A percentile compares a stretch with the other conserved stretches of the same genome.
Conservation (phyloP, 2,113 vertebrate species). For the Leptobrachium leishanense region DNA sequence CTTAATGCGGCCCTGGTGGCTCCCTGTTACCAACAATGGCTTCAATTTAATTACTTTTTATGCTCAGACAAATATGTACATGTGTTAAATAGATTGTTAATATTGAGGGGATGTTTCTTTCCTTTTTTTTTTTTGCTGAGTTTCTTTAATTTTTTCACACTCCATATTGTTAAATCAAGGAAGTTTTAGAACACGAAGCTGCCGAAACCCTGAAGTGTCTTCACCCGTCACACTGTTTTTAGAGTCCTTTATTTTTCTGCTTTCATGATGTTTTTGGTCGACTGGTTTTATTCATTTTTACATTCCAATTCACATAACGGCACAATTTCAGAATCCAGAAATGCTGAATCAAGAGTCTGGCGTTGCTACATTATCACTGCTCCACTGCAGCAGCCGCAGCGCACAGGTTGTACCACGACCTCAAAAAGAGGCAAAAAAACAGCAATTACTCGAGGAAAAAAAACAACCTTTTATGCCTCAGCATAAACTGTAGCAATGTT, state of each 20-base stretch:
- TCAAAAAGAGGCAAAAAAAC: not conserved
- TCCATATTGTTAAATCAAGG: too few relatives aligned
- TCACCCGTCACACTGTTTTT: not conserved
- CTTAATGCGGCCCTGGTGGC: too few relatives aligned
- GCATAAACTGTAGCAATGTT: not conserved
- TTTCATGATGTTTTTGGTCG: not conserved
- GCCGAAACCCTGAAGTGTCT: not conserved
- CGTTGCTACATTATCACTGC: constrained; percentile 24
- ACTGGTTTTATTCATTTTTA: constrained; percentile 20
- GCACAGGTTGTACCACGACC: not conserved
- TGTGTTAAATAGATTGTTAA: too few relatives aligned
- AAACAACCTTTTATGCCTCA: not conserved
- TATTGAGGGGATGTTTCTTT: too few relatives aligned
- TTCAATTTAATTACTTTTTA: too few relatives aligned
- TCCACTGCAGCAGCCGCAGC: not conserved
- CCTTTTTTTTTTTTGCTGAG: too few relatives aligned
- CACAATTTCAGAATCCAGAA: constrained; percentile 16
- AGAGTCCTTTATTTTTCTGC: not conserved
- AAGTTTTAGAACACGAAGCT: too few relatives aligned
- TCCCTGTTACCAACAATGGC: too few relatives aligned
- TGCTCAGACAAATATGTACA: too few relatives aligned
- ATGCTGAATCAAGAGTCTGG: constrained; percentile 38
- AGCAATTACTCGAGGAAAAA: too few relatives aligned
- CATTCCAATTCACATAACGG: constrained; percentile 26
- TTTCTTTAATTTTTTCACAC: too few relatives aligned